phyloP scores from a whole-genome alignment of 2,797 vertebrate species.

The Hippopotamyrus pictus region DNA sequence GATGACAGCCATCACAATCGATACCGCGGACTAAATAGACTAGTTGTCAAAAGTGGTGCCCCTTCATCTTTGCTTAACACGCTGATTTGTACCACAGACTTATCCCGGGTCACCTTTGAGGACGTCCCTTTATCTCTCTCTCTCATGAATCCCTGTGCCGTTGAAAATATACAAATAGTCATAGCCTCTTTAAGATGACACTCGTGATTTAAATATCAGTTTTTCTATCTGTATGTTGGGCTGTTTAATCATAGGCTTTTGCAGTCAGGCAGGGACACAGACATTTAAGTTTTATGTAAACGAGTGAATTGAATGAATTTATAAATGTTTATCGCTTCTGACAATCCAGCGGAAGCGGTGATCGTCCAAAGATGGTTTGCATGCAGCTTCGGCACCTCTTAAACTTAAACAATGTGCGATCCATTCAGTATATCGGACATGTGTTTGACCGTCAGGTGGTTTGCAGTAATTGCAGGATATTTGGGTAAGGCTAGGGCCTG shows the following conservation, averaged over 20 bases:
- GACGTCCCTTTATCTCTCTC: neutral
- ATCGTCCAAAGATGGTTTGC: neutral
- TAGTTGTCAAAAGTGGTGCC: neutral
- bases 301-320: neutral
- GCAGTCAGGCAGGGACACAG: neutral
- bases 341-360: neutral
- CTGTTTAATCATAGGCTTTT: neutral
- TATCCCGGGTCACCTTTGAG: neutral
- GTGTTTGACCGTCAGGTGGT: neutral
- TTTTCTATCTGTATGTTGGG: conserved; percentile 5
- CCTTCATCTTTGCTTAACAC: neutral
- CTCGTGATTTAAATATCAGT: neutral
- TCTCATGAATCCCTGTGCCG: neutral
- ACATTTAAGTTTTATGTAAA: neutral
- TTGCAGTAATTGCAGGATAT: neutral
- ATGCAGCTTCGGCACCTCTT: neutral
- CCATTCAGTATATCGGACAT: neutral
- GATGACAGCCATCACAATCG: conserved; percentile 12
- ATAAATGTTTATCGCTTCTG: neutral
- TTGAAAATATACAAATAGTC: neutral
- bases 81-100: neutral
- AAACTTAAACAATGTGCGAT: neutral
- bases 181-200: neutral
- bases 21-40: neutral
- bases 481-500: neutral